These are phyloP conservation scores for Alloscopus bannaensis DNA, from an alignment of 2,888 invertebrate genomes.

Conservation along the genomic window DNA sequence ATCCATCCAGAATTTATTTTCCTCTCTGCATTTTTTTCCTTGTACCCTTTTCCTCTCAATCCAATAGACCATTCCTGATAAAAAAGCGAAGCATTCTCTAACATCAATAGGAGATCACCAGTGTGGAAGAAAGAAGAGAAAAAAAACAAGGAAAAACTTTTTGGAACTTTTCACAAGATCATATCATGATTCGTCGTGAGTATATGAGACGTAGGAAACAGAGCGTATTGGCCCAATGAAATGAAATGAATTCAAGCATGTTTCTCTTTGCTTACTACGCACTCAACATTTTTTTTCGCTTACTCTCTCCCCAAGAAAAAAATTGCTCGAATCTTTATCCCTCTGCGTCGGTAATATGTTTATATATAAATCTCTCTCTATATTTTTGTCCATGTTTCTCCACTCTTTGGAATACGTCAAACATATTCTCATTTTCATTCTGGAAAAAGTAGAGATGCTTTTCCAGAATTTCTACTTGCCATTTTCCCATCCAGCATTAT, in stretches of 20 bases:
- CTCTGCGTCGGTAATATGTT: background rate
- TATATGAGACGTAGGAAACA: slow-evolving; percentile 22
- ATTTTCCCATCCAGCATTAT: slow-evolving; percentile 54
- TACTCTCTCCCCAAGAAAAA: slow-evolving; percentile 3
- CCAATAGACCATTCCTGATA: slow-evolving; percentile 55
- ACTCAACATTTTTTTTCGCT: slow-evolving; percentile 6
- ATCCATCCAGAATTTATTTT: background rate
- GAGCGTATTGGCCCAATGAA: slow-evolving; percentile 31
- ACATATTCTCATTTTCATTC: slow-evolving; percentile 44
- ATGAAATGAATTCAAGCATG: slow-evolving; percentile 55
- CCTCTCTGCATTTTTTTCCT: slow-evolving; percentile 31
- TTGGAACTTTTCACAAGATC: slow-evolving; percentile 39
- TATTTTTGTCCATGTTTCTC: background rate
- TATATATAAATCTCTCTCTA: background rate
- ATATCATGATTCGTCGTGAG: slow-evolving; percentile 35
- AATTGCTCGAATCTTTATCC: background rate
- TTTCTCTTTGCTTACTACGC: slow-evolving; percentile 26
- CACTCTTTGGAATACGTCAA: background rate
- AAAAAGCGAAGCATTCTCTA: slow-evolving; percentile 40
- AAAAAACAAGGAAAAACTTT: slow-evolving; percentile 52
- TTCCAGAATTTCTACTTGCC: slow-evolving; percentile 45
- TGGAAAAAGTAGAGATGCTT: slow-evolving; percentile 23
- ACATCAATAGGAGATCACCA: slow-evolving; percentile 3
- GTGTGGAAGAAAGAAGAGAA: background rate
- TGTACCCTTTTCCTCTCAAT: slow-evolving; percentile 39